phyloP scores from a whole-genome alignment of 2,113 vertebrate species.

The Vidua chalybeata region DNA sequence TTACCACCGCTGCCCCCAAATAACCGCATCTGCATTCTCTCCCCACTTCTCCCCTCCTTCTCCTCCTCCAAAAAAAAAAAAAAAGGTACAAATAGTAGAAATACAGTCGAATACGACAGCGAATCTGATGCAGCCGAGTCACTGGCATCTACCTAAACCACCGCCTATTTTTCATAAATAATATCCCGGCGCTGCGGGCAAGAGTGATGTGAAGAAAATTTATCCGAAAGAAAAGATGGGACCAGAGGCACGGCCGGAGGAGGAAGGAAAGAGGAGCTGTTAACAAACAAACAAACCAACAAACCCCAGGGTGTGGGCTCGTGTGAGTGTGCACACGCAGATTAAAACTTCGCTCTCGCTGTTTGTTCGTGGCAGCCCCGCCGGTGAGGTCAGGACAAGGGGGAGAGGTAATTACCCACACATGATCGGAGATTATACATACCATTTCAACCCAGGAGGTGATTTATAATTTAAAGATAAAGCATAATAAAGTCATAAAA shows the following conservation, averaged over 20 bases:
- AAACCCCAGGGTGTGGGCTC: background rate
- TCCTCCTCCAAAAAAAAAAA: too few species aligned
- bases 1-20: fast-evolving
- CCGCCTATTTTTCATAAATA: background rate
- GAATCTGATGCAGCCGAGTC: background rate
- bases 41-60: too few species aligned
- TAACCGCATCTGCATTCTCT: background rate
- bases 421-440: conserved; percentile 61
- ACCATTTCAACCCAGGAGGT: conserved; percentile 64
- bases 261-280: background rate
- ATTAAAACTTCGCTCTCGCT: background rate
- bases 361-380: background rate
- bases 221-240: background rate
- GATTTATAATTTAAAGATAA: conserved; percentile 83
- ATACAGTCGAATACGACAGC: background rate
- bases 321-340: background rate
- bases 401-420: conserved; percentile 63
- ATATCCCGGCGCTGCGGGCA: background rate
- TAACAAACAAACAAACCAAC: background rate
- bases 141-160: background rate
- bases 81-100: background rate
- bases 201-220: background rate
- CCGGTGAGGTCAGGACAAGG: conserved; percentile 29
- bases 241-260: background rate
- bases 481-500: conserved; percentile 76